Evolutionary conservation across 2,797 vertebrate genomes (phyloP).

Genomic region (Natrix natrix): DNA sequence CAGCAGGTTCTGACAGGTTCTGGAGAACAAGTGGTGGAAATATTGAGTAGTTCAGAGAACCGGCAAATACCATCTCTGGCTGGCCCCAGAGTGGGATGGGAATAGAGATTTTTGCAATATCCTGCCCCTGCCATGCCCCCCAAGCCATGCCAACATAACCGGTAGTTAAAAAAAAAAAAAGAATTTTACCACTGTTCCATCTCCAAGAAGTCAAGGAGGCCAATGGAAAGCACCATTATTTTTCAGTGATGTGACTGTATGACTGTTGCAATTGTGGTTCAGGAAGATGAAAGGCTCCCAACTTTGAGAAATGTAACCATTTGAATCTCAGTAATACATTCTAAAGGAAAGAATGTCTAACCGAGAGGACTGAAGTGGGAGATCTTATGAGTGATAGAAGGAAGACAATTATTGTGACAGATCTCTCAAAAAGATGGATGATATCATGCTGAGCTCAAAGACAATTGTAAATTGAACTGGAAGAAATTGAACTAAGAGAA

Average conservation of each 20-base stretch:
- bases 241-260: neutral
- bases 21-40: too few relatives aligned
- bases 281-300: neutral
- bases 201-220: neutral
- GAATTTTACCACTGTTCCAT: neutral
- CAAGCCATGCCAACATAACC: too few relatives aligned
- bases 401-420: slow-evolving; percentile 60
- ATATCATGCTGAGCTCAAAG: slow-evolving; percentile 44
- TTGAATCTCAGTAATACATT: slow-evolving; percentile 31
- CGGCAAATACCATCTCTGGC: too few relatives aligned
- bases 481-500: slow-evolving; percentile 24
- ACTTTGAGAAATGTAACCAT: slow-evolving; percentile 31
- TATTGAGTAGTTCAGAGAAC: too few relatives aligned
- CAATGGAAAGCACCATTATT: neutral
- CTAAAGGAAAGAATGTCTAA: slow-evolving; percentile 51
- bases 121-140: too few relatives aligned
- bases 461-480: slow-evolving; percentile 66
- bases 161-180: too few relatives aligned
- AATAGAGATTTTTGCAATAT: too few relatives aligned
- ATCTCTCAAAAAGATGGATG: slow-evolving; percentile 58
- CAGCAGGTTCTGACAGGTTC: too few relatives aligned
- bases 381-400: slow-evolving; percentile 48
- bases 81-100: too few relatives aligned
- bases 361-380: slow-evolving; percentile 50
- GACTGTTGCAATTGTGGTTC: neutral